A percentile compares a stretch with the other conserved stretches of the same genome.
phyloP scores from a whole-genome alignment of 1,140 invertebrate genomes.

The Chlorops oryzae region DNA sequence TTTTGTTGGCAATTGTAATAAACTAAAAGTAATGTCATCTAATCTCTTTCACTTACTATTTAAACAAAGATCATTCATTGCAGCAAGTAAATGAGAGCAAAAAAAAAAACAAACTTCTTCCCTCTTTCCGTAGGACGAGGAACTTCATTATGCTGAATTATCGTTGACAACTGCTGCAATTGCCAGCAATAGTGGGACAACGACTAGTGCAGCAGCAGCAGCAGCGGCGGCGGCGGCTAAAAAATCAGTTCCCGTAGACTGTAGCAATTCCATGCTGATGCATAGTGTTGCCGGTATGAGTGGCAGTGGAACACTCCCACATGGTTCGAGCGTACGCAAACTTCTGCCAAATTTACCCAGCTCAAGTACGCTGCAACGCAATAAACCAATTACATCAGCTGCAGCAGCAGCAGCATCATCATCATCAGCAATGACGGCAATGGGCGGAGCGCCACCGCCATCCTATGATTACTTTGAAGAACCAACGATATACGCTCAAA shows the following conservation, averaged over 20 bases:
- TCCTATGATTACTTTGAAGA: conserved; percentile 49
- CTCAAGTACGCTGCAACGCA: conserved; percentile 39
- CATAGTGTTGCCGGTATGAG: conserved; percentile 26
- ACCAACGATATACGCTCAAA: conserved; percentile 64
- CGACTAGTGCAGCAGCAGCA: conserved; percentile 16
- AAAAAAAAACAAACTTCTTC: too few species aligned
- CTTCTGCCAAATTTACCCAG: conserved; percentile 37
- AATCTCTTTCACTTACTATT: too few species aligned
- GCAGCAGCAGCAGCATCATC: too few species aligned
- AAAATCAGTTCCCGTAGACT: conserved; percentile 18
- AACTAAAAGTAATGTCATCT: too few species aligned
- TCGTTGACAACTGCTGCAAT: conserved; percentile 49
- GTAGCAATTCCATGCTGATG: conserved; percentile 21
- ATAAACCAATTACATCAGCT: conserved; percentile 33
- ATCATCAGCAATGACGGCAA: conserved; percentile 41
- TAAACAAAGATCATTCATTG: too few species aligned
- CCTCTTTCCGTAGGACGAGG: conserved; percentile 48
- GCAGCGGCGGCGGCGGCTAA: conserved; percentile 5
- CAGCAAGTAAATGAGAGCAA: too few species aligned
- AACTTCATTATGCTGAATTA: conserved; percentile 68
- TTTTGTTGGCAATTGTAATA: too few species aligned
- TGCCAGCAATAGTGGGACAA: conserved; percentile 29
- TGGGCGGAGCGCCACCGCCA: conserved; percentile 29
- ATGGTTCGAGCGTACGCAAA: conserved; percentile 42
- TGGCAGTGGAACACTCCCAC: conserved; percentile 36